phyloP scores from a whole-genome alignment of 2,888 invertebrate genomes.

The Idaea aversata region DNA sequence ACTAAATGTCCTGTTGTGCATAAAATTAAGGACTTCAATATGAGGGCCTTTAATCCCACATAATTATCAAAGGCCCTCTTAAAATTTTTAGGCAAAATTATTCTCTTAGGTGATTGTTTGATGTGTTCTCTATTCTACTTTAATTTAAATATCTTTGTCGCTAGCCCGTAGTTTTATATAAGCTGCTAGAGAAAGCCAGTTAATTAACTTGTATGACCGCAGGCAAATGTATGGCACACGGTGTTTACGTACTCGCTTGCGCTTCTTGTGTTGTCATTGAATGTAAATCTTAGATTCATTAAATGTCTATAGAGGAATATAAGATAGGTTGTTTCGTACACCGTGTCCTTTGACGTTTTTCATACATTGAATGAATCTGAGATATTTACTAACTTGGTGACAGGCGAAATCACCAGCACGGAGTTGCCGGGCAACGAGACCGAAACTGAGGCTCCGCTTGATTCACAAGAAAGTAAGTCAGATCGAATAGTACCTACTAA shows the following conservation, averaged over 20 bases:
- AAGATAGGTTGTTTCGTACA: neutral
- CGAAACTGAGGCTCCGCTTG: slow-evolving; percentile 38
- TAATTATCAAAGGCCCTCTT: too few relatives aligned
- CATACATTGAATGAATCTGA: neutral
- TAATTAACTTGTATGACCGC: neutral
- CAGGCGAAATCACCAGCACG: slow-evolving; percentile 51
- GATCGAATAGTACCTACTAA: slow-evolving; percentile 6
- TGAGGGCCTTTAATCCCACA: too few relatives aligned
- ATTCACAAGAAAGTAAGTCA: slow-evolving; percentile 53
- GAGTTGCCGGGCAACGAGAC: slow-evolving; percentile 42
- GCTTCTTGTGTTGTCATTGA: neutral
- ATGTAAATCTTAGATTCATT: neutral
- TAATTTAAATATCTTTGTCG: too few relatives aligned
- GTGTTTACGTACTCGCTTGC: neutral
- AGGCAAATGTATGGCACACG: neutral
- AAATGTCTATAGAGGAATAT: neutral
- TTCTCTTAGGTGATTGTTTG: too few relatives aligned
- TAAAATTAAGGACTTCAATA: too few relatives aligned
- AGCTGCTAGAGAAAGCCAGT: slow-evolving; percentile 14
- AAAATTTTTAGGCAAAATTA: too few relatives aligned
- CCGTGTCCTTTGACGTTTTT: neutral
- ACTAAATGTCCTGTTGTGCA: too few relatives aligned
- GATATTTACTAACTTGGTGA: slow-evolving; percentile 24
- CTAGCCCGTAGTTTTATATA: too few relatives aligned
- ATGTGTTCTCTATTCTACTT: too few relatives aligned